Conservation (phyloP, 2,797 vertebrate genomes). For the Schizopygopsis malacanthus region DNA sequence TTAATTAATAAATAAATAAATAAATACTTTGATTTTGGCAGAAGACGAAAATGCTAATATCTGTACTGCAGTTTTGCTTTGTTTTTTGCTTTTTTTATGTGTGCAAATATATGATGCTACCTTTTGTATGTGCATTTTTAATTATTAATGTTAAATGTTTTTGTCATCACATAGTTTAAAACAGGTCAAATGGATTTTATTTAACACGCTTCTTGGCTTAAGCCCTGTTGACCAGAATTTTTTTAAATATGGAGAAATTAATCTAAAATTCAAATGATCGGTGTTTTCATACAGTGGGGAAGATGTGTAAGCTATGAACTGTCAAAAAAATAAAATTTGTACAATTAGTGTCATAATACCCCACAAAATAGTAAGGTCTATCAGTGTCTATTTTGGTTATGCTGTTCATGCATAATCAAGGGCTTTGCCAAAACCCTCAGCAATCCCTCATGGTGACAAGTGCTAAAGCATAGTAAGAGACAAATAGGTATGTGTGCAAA, state of each 20-base stretch:
- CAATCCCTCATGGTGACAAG: constrained; percentile 15
- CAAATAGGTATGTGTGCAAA: background rate
- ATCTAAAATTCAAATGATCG: background rate
- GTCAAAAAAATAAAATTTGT: background rate
- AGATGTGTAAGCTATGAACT: background rate
- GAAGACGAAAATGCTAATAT: background rate
- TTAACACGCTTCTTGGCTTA: background rate
- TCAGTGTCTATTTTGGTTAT: constrained; percentile 9
- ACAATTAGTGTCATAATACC: background rate
- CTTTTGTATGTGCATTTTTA: no score
- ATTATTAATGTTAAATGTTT: no score
- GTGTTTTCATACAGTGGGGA: background rate
- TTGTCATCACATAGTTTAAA: no score
- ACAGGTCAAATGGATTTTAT: no score
- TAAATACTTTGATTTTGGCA: no score
- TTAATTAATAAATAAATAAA: no score
- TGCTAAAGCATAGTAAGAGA: constrained; percentile 1
- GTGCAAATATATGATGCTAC: no score
- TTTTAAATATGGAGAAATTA: background rate
- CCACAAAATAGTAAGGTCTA: constrained; percentile 1
- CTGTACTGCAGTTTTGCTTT: no score
- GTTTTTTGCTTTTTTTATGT: no score
- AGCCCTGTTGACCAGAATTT: background rate
- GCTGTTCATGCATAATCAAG: constrained; percentile 18
- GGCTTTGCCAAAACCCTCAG: constrained; percentile 24